phyloP scores from a whole-genome alignment of 2,113 vertebrate species.

The Rostratula benghalensis region DNA sequence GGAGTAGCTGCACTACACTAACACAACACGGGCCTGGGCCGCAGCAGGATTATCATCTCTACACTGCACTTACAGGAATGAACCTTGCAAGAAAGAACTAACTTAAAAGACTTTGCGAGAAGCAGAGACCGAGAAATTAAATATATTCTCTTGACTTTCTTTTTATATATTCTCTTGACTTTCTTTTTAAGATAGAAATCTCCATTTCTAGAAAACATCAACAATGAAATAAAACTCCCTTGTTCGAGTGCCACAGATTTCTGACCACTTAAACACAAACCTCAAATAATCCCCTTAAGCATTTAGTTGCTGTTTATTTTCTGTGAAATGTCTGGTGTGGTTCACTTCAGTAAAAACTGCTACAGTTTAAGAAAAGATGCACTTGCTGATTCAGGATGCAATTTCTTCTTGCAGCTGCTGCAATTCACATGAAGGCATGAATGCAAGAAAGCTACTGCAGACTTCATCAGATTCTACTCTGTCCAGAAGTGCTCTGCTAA shows the following conservation, averaged over 20 bases:
- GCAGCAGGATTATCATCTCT: neutral
- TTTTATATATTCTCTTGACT: neutral
- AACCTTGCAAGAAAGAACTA: neutral
- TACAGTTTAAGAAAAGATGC: neutral
- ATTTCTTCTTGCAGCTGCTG: neutral
- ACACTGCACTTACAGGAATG: neutral
- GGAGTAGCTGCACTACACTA: neutral
- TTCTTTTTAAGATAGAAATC: neutral
- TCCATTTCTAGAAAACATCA: neutral
- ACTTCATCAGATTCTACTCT: neutral
- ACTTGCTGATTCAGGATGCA: neutral
- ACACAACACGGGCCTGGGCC: neutral
- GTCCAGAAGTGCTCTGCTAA: neutral
- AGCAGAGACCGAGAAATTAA: neutral
- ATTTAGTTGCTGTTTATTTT: neutral
- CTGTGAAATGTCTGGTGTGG: neutral
- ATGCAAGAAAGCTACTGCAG: neutral
- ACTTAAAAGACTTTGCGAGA: neutral
- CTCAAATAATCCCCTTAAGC: neutral
- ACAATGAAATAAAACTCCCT: neutral
- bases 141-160: neutral
- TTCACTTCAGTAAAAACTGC: neutral
- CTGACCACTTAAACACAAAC: neutral
- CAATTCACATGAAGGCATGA: neutral
- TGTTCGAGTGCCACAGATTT: neutral